Conservation (phyloP, 2,797 vertebrate genomes). For the Epinephelus malabaricus region DNA sequence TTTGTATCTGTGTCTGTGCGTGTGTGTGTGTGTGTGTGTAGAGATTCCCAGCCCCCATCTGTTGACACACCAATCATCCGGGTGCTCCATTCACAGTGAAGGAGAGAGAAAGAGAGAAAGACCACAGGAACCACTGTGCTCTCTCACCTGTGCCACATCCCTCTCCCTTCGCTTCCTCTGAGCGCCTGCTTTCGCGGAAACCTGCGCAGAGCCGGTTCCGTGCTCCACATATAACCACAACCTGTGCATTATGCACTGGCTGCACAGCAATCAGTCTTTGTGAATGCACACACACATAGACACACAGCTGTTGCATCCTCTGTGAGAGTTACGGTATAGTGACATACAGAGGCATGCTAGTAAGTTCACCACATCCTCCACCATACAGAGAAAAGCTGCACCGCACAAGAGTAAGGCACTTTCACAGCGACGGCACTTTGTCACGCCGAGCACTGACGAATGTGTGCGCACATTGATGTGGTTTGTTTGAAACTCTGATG, state of each 20-base stretch:
- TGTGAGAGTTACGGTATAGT: constrained; percentile 43
- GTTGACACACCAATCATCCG: constrained; percentile 43
- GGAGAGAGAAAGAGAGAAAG: constrained; percentile 29
- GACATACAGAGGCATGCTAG: constrained; percentile 52
- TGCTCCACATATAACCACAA: constrained; percentile 66
- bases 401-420: constrained; percentile 49
- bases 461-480: constrained; percentile 64
- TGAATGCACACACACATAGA: constrained; percentile 45
- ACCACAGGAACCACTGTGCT: constrained; percentile 71
- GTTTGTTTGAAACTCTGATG: constrained; percentile 66
- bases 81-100: constrained; percentile 54
- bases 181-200: constrained; percentile 76
- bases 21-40: constrained; percentile 5
- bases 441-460: constrained; percentile 38
- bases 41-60: constrained; percentile 13
- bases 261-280: constrained; percentile 54
- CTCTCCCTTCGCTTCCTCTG: constrained; percentile 49
- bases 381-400: constrained; percentile 72
- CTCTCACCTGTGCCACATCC: constrained; percentile 77
- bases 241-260: constrained; percentile 60
- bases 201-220: constrained; percentile 26
- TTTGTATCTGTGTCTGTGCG: constrained; percentile 7
- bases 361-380: constrained; percentile 78
- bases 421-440: constrained; percentile 42
- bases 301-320: constrained; percentile 29